These are phyloP conservation scores for Orthosia gothica DNA, from an alignment of 2,888 invertebrate genomes.

Conservation along the genomic window DNA sequence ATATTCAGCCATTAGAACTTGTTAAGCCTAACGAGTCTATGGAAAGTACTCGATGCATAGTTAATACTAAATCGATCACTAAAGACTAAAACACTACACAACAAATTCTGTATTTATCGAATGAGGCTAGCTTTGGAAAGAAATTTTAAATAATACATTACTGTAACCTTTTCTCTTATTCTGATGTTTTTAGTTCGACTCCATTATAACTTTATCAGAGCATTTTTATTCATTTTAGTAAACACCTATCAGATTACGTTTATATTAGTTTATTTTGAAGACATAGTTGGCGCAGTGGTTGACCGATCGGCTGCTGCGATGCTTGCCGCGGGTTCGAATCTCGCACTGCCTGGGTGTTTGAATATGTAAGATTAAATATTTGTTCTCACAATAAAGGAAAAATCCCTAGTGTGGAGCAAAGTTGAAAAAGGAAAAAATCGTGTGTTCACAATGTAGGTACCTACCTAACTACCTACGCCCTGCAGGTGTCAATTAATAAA, in stretches of 20 bases:
- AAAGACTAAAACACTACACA: not conserved
- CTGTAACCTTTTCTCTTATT: not conserved
- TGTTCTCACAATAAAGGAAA: too few relatives aligned
- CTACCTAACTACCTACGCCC: too few relatives aligned
- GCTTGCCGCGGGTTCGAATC: too few relatives aligned
- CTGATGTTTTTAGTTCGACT: not conserved
- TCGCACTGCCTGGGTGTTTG: too few relatives aligned
- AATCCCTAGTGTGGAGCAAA: too few relatives aligned
- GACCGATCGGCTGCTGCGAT: too few relatives aligned
- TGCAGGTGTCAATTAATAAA: too few relatives aligned
- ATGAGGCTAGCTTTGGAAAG: not conserved
- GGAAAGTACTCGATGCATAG: not conserved
- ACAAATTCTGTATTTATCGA: not conserved
- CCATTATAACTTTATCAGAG: not conserved
- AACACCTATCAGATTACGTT: not conserved
- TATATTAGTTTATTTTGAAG: not conserved
- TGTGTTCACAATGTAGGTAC: too few relatives aligned
- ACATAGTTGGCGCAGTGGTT: too few relatives aligned
- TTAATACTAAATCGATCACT: slow-evolving; percentile 2
- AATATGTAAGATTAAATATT: too few relatives aligned
- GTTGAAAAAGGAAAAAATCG: too few relatives aligned
- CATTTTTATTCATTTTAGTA: not conserved
- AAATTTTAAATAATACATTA: not conserved
- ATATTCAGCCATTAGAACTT: not conserved
- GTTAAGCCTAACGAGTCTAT: not conserved